Conservation (phyloP, 1,140 invertebrate genomes). For the Vanessa atalanta region DNA sequence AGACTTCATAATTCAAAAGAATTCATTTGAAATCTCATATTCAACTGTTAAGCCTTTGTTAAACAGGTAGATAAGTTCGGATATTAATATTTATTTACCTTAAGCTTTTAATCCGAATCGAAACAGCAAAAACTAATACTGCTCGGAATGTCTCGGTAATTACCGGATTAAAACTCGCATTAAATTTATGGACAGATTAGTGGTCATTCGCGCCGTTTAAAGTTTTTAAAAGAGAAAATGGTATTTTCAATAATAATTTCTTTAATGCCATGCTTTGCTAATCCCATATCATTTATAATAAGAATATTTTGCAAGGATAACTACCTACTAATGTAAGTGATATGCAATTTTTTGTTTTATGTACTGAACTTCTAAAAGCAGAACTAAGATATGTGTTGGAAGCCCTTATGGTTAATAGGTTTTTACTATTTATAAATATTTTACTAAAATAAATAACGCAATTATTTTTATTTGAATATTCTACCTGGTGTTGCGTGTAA, state of each 20-base stretch:
- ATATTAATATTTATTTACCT: constrained; percentile 3
- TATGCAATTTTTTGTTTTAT: neutral
- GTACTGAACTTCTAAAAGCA: neutral
- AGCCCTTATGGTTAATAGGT: neutral
- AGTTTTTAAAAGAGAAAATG: constrained; percentile 6
- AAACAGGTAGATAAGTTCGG: neutral
- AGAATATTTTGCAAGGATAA: neutral
- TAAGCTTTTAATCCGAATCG: constrained; percentile 1
- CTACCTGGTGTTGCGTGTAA: constrained; percentile 72
- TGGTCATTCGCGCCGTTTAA: neutral
- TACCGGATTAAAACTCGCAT: neutral
- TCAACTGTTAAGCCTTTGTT: neutral
- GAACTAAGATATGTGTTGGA: no score
- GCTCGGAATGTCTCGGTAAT: neutral
- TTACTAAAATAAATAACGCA: neutral
- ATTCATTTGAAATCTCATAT: neutral
- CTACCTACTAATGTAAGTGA: neutral
- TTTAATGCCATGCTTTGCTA: neutral
- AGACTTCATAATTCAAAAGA: neutral
- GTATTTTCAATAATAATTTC: neutral
- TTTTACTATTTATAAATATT: neutral
- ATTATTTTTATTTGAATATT: neutral
- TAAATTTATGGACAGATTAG: constrained; percentile 6
- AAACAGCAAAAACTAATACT: constrained; percentile 6
- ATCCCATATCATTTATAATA: neutral